phyloP scores from a whole-genome alignment of 1,140 invertebrate genomes.

The Holotrichia oblita region DNA sequence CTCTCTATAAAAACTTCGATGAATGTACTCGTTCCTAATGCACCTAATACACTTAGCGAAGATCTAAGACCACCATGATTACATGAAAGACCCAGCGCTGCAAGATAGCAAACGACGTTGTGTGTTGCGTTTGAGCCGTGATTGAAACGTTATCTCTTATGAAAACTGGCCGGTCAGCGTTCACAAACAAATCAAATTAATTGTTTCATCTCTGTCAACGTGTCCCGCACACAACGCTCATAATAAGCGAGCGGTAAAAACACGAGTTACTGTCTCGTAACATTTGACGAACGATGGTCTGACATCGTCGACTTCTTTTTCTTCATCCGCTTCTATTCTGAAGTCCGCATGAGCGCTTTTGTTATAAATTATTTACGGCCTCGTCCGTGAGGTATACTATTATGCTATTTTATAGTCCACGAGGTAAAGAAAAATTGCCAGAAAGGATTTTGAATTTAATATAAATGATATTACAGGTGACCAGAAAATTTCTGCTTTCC shows the following conservation, averaged over 20 bases:
- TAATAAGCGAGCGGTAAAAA: constrained; percentile 34
- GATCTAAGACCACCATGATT: no score
- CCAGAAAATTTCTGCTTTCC: no score
- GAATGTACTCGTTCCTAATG: no score
- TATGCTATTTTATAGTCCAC: background rate
- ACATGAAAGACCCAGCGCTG: no score
- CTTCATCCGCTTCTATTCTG: background rate
- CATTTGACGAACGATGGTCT: constrained; percentile 4
- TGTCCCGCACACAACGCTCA: constrained; percentile 22
- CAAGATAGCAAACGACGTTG: background rate
- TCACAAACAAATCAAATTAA: constrained; percentile 35
- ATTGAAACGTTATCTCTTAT: constrained; percentile 30
- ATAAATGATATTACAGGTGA: no score
- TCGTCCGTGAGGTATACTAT: background rate
- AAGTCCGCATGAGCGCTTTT: background rate
- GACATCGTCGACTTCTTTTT: constrained; percentile 23
- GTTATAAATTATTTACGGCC: constrained; percentile 30
- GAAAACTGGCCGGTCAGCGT: constrained; percentile 26
- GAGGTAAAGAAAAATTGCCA: no score
- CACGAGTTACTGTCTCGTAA: constrained; percentile 32
- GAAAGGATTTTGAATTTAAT: no score
- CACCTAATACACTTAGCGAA: no score
- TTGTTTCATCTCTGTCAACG: constrained; percentile 28
- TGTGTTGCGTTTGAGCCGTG: no score
- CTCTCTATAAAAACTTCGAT: no score